Percentiles rank a stretch among this genome's conserved stretches.
phyloP scores from a whole-genome alignment of 2,888 invertebrate genomes.

The Rhimphoctona megacephalus region DNA sequence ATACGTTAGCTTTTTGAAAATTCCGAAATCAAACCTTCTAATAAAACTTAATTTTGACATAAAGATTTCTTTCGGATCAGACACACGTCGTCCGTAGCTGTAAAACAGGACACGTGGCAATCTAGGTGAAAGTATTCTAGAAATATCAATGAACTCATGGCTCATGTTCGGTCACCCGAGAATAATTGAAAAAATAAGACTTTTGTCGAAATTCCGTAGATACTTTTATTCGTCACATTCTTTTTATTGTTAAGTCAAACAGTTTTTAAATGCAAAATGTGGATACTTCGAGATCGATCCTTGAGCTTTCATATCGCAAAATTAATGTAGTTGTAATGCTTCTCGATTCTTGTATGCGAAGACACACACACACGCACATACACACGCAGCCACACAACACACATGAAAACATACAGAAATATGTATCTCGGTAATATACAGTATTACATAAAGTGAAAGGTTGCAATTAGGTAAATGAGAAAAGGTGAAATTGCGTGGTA shows the following conservation, averaged over 20 bases:
- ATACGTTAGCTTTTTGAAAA: neutral
- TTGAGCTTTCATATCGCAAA: slow-evolving; percentile 8
- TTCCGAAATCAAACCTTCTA: neutral
- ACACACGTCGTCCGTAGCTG: neutral
- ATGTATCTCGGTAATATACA: slow-evolving; percentile 39
- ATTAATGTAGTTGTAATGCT: neutral
- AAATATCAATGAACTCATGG: slow-evolving; percentile 65
- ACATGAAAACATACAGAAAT: slow-evolving; percentile 27
- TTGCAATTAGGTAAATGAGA: slow-evolving; percentile 74
- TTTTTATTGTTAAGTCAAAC: neutral
- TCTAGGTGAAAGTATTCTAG: slow-evolving; percentile 61
- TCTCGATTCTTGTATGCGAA: neutral
- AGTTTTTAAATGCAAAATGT: neutral
- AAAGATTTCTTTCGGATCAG: neutral
- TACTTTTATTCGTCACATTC: slow-evolving; percentile 7
- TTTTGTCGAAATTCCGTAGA: neutral
- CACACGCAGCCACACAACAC: slow-evolving; percentile 22
- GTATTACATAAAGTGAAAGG: slow-evolving; percentile 80
- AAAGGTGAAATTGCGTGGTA: slow-evolving; percentile 74
- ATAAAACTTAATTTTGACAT: neutral
- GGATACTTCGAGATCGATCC: neutral
- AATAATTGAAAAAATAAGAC: slow-evolving; percentile 41
- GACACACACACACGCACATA: slow-evolving; percentile 7
- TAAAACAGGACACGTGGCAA: slow-evolving; percentile 40
- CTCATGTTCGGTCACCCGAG: slow-evolving; percentile 18